These are phyloP conservation scores for Channa striata DNA, from an alignment of 2,797 vertebrate species.

Conservation along the genomic window DNA sequence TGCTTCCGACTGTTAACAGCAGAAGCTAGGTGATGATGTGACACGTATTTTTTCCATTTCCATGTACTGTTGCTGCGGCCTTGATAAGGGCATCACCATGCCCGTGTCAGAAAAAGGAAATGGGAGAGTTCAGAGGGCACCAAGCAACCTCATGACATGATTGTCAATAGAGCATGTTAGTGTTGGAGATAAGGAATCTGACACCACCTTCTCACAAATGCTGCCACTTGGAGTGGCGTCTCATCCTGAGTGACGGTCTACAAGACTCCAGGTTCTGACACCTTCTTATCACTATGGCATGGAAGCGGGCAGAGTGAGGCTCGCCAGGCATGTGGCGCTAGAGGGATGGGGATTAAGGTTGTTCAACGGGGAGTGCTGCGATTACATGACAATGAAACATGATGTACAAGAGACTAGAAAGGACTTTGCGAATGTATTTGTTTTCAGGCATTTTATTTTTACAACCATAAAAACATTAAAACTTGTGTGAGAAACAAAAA, in stretches of 20 bases:
- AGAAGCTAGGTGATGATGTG: slow-evolving; percentile 73
- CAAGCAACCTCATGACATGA: slow-evolving; percentile 63
- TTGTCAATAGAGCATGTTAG: slow-evolving; percentile 75
- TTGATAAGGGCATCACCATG: slow-evolving; percentile 70
- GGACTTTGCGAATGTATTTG: slow-evolving; percentile 20
- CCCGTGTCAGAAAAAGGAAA: slow-evolving; percentile 72
- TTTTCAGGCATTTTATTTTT: slow-evolving; percentile 58
- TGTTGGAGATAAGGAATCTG: slow-evolving; percentile 87
- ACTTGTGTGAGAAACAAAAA: slow-evolving; percentile 45
- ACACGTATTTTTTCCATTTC: slow-evolving; percentile 75
- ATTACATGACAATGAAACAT: slow-evolving; percentile 63
- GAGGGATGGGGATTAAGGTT: slow-evolving; percentile 69
- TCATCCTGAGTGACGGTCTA: slow-evolving; percentile 84
- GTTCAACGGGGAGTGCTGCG: slow-evolving; percentile 47
- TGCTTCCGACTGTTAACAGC: slow-evolving; percentile 75
- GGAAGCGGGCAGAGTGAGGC: slow-evolving; percentile 74
- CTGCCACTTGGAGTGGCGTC: slow-evolving; percentile 82
- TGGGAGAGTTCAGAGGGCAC: slow-evolving; percentile 69
- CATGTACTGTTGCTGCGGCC: slow-evolving; percentile 60
- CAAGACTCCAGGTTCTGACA: slow-evolving; percentile 83
- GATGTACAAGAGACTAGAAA: slow-evolving; percentile 27
- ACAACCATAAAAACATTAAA: slow-evolving; percentile 44
- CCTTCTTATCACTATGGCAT: slow-evolving; percentile 83
- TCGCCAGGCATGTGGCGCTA: slow-evolving; percentile 80
- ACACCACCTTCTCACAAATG: slow-evolving; percentile 83